Base-by-base conservation (phyloP, 2,113 vertebrate genomes). In the Psammodynastes pulverulentus region DNA sequence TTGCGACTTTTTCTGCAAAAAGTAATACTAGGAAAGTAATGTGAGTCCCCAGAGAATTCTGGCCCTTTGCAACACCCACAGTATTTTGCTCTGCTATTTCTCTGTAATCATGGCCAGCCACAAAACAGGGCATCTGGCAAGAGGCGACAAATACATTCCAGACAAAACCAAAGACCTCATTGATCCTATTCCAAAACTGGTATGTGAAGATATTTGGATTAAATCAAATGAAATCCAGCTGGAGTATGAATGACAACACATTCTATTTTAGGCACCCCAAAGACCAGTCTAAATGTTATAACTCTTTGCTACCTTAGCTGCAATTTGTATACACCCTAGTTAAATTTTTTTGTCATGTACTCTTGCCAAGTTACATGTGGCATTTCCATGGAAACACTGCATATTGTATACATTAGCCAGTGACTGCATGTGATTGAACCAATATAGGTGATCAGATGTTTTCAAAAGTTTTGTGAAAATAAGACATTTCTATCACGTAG, bases 201-300 rank as follows among this genome's bases (percentile, higher is more conserved):
- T 24, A 45, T 89, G 0, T 29, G 23, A 46, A 84, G 0, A 0
- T 12, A 3, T 26, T 0, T 34, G 88, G 5, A 6, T 48, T 0
- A 72, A 89, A 87, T 54, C 87, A 52, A 2, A 43, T 79, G 88
- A 62, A 17, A 34, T 17, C 46, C 67, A 91, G 52, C 21, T 21
- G 58, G 48, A 89, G 24, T 43, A 54, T 48, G 45, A 79, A 67
- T 92, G 85, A 54, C 43, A 54, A 9, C 17, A 89, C 51, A 52
- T 52, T 87, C n/a, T 48, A 89, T 84, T 89, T 79, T 48, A 89
- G 67, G 9, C 12, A 26, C 29, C 72, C 72, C 45, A 85, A 89
- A 34, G 4, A 2, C 26, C 39, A 89, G 5, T 46, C n/a, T 54
- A 92, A 48, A 79, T 29, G 23, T 84, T 46, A 84, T 67, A 54